Percentiles rank a stretch among this genome's conserved stretches.
Conservation (phyloP, 2,888 invertebrate species). For the Andrena hattorfiana region DNA sequence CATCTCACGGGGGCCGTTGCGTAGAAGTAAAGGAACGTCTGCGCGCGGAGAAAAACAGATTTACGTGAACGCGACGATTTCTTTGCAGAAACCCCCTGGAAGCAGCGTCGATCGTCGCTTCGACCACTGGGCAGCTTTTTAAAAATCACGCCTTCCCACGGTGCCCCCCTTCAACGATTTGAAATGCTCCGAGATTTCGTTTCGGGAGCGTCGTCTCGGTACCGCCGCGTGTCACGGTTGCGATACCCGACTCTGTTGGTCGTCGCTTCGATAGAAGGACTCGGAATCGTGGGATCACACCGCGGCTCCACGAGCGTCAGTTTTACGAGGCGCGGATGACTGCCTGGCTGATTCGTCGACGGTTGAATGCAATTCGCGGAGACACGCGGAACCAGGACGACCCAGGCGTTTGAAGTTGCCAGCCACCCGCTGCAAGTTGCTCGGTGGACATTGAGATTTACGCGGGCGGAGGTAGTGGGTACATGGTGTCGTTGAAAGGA, state of each 20-base stretch:
- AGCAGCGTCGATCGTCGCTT: background rate
- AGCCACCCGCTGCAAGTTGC: background rate
- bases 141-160: constrained; percentile 15
- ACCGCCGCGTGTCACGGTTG: background rate
- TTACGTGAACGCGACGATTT: constrained; percentile 47
- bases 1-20: background rate
- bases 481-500: constrained; percentile 20
- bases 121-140: background rate
- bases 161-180: background rate
- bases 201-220: background rate
- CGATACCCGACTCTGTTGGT: background rate
- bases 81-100: constrained; percentile 47
- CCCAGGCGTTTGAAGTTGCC: background rate
- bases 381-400: background rate
- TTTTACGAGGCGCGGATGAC: too few species aligned
- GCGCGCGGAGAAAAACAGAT: background rate
- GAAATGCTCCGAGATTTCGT: constrained; percentile 25
- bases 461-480: background rate
- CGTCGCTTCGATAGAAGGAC: background rate
- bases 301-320: background rate
- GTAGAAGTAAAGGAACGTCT: background rate
- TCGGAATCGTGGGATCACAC: background rate
- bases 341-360: background rate
- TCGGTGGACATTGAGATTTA: background rate
- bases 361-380: background rate